Percentiles rank a stretch among this genome's conserved stretches.
Evolutionary conservation across 2,797 vertebrate genomes (phyloP).

Genomic region (Amphiprion clarkii): DNA sequence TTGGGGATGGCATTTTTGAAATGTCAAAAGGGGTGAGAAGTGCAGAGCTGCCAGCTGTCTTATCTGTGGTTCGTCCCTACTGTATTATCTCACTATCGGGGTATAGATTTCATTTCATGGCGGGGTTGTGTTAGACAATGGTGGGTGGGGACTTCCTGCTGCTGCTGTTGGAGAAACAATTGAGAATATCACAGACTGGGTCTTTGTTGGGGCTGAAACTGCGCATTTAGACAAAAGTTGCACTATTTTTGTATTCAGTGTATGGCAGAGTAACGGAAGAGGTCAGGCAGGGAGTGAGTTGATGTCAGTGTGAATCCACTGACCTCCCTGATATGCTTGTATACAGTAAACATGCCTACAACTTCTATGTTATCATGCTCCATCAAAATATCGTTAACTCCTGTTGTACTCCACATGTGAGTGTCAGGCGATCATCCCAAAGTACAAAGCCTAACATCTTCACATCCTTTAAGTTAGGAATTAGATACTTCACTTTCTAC

Average conservation of each 20-base stretch:
- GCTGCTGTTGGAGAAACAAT: conserved; percentile 20
- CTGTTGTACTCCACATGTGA: not conserved
- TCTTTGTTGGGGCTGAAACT: conserved; percentile 26
- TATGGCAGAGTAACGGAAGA: conserved; percentile 1
- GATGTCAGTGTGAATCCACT: conserved; percentile 24
- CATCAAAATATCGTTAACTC: conserved; percentile 19
- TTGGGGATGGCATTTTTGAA: conserved; percentile 68
- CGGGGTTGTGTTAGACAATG: not conserved
- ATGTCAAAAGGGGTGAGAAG: conserved; percentile 68
- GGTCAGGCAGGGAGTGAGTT: not conserved
- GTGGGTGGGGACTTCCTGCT: not conserved
- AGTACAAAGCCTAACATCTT: not conserved
- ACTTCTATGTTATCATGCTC: conserved; percentile 13
- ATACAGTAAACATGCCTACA: not conserved
- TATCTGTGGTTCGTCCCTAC: conserved; percentile 50
- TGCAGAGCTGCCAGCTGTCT: conserved; percentile 56
- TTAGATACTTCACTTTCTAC: not conserved
- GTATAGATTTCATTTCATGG: conserved; percentile 47
- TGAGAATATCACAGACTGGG: conserved; percentile 7
- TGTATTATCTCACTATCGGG: conserved; percentile 33
- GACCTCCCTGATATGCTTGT: not conserved
- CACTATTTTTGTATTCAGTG: not conserved
- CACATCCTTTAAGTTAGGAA: not conserved
- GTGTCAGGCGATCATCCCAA: conserved; percentile 8
- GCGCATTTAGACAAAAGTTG: conserved; percentile 26